Evolutionary conservation across 1,140 invertebrate species (phyloP).

Genomic region (Hypsibius dujardini): DNA sequence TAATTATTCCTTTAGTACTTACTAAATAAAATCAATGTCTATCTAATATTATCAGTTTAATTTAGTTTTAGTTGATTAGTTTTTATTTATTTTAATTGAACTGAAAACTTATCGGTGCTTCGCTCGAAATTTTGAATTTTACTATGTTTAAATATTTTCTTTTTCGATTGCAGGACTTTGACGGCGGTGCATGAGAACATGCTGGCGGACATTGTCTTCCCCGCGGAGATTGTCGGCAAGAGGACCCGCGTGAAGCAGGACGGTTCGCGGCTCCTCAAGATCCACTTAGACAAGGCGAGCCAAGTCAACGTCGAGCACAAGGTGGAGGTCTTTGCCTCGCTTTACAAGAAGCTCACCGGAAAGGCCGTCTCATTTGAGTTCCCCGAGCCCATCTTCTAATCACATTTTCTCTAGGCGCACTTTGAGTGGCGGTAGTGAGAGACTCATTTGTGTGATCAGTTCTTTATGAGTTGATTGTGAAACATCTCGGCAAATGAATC

Average conservation of each 20-base stretch:
- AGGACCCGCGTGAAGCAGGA: constrained; percentile 85
- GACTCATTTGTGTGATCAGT: too few species aligned
- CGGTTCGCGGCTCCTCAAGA: constrained; percentile 86
- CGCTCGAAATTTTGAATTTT: too few species aligned
- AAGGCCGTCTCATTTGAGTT: constrained; percentile 98
- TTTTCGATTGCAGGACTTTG: constrained; percentile 43
- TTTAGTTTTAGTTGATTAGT: too few species aligned
- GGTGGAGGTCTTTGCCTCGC: constrained; percentile 89
- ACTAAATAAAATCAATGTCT: too few species aligned
- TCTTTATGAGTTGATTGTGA: too few species aligned
- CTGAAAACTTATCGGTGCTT: too few species aligned
- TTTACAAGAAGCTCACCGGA: constrained; percentile 96
- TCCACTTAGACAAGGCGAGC: constrained; percentile 94
- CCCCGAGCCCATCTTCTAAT: constrained; percentile 61
- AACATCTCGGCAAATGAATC: too few species aligned
- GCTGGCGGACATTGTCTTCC: constrained; percentile 90
- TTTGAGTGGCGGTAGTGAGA: too few species aligned
- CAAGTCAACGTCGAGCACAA: constrained; percentile 99
- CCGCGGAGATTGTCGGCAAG: constrained; percentile 98
- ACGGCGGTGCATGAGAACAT: constrained; percentile 93
- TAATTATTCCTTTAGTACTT: too few species aligned
- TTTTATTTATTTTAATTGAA: too few species aligned
- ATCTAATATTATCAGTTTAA: too few species aligned
- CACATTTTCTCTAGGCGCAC: neutral
- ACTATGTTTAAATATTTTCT: too few species aligned